A percentile compares a stretch with the other conserved stretches of the same genome.
Evolutionary conservation across 2,888 invertebrate species (phyloP).

Genomic region (Dysmachus trigonus): DNA sequence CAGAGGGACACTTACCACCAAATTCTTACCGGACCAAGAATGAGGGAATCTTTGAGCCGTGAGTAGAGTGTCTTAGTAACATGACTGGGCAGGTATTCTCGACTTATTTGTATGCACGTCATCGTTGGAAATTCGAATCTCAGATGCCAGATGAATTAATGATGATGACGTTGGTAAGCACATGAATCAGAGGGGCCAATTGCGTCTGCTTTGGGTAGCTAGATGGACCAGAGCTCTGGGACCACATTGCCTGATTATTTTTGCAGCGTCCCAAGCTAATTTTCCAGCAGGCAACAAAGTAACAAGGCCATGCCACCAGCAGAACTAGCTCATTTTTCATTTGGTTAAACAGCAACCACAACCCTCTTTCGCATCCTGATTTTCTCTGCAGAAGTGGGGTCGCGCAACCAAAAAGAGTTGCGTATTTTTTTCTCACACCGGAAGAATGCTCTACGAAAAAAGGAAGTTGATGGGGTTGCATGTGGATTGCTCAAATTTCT

Average conservation of each 20-base stretch:
- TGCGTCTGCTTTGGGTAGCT: background rate
- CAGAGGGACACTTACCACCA: background rate
- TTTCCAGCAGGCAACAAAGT: background rate
- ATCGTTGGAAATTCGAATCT: conserved; percentile 10
- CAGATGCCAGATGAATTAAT: conserved; percentile 17
- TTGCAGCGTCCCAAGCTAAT: background rate
- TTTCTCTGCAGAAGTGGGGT: background rate
- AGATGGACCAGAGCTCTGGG: background rate
- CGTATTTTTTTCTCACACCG: background rate
- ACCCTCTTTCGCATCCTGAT: background rate
- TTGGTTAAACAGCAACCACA: background rate
- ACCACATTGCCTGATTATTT: background rate
- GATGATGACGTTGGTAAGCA: background rate
- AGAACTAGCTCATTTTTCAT: background rate
- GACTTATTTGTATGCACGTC: conserved; percentile 18
- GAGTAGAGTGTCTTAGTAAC: background rate
- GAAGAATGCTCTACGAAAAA: background rate
- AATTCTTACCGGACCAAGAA: background rate
- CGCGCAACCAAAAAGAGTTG: background rate
- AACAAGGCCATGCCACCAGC: background rate
- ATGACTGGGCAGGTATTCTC: conserved; percentile 1
- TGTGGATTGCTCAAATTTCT: background rate
- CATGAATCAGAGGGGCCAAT: background rate
- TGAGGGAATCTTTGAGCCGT: background rate
- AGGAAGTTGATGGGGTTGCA: background rate